Conservation (phyloP, 2,113 vertebrate genomes). For the Nerophis ophidion region DNA sequence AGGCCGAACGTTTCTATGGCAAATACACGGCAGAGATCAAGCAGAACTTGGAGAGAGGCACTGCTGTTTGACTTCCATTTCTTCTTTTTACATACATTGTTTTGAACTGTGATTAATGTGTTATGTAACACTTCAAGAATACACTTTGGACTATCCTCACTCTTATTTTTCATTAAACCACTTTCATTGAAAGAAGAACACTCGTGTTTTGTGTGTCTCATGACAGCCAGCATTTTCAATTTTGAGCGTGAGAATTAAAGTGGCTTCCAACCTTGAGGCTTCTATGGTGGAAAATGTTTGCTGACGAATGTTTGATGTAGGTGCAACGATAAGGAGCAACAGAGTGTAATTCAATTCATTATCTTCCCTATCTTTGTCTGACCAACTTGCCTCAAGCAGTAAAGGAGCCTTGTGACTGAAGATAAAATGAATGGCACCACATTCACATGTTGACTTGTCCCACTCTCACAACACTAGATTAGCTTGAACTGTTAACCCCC, state of each 20-base stretch:
- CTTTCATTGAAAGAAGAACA: conserved; percentile 23
- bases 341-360: conserved; percentile 49
- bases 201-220: conserved; percentile 37
- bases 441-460: conserved; percentile 31
- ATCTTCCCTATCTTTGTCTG: conserved; percentile 41
- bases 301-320: conserved; percentile 34
- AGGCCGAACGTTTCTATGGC: conserved; percentile 95
- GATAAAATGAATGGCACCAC: conserved; percentile 27
- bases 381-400: conserved; percentile 33
- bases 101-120: conserved; percentile 1
- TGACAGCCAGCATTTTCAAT: conserved; percentile 6
- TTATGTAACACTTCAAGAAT: conserved; percentile 25
- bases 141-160: conserved; percentile 1
- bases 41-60: conserved; percentile 96
- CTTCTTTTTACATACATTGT: neutral
- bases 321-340: conserved; percentile 29
- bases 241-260: conserved; percentile 44
- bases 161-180: conserved; percentile 49
- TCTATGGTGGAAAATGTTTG: conserved; percentile 20
- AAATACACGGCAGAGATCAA: conserved; percentile 97
- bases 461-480: too few relatives aligned
- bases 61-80: conserved; percentile 76
- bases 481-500: too few relatives aligned
- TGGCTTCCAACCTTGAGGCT: conserved; percentile 29
- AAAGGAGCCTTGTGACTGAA: conserved; percentile 61